Base-by-base conservation (phyloP, 2,113 vertebrate species). In the Xiphophorus maculatus region DNA sequence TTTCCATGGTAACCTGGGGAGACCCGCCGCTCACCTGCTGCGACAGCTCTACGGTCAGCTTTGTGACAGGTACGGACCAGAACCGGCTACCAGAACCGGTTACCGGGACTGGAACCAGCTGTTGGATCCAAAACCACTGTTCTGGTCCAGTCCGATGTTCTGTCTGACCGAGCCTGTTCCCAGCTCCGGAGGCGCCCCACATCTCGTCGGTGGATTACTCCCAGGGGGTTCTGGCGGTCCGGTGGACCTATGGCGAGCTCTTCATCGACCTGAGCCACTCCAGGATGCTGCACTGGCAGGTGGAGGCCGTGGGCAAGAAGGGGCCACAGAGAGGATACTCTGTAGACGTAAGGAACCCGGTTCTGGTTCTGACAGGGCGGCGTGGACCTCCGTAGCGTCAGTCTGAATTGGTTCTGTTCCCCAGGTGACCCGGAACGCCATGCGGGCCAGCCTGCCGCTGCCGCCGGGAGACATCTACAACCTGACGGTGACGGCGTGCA, bases 391-490 rank as follows among this genome's bases (percentile, higher is more conserved):
- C 3, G 5, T 28, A 29, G 28, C 4, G 3, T 13, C 17, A 13
- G 11, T 5, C 35, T 10, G 25, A 40, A 19, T 10, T 27, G 3
- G 22, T 14, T 54, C 29, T 81, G 60, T 42, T 69, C 54, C 35
- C 54, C 74, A 99, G 98, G 96, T 99, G 25, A 97, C 96, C 0
- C 96, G 96, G 61, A 97, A 87, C 13, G 92, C 94, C 87, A 98
- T 98, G 97, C 96, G 95, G 5, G 95, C 98, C 0, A 94, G 94
- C 66, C 91, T 99, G 72, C 95, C 92, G 13, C 88, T 99, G 66
- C 97, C 97, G 48, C 96, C 98, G 0, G 98, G 98, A 25, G 98
- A 99, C 91, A 96, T 98, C 79, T 99, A 99, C 89, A 99, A 99
- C 85, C 94, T 99, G 65, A 99, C 97, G 0, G 97, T 99, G 76